Evolutionary conservation across 2,113 vertebrate species (phyloP).

Genomic region (Pipra filicauda): DNA sequence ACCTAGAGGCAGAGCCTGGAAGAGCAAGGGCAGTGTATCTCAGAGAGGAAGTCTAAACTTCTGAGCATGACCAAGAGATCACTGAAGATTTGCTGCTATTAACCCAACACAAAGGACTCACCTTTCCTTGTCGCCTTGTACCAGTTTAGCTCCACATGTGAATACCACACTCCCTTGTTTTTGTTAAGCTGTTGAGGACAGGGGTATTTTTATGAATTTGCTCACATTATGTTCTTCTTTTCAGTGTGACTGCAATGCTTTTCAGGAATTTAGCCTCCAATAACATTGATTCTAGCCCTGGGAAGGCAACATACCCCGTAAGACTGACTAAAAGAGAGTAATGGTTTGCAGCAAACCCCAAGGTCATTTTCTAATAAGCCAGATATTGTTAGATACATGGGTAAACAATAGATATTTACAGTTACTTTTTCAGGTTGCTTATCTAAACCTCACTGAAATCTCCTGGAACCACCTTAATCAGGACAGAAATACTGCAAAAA

Average conservation of each 20-base stretch:
- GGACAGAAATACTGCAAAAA: neutral
- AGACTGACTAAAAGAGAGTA: neutral
- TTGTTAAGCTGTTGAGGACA: neutral
- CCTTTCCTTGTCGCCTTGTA: neutral
- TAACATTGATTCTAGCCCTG: neutral
- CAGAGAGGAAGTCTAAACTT: neutral
- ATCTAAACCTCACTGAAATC: neutral
- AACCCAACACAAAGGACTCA: neutral
- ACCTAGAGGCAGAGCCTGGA: neutral
- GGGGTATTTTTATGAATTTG: neutral
- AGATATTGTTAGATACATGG: neutral
- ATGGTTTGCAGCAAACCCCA: neutral
- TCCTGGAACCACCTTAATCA: neutral
- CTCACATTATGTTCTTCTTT: neutral
- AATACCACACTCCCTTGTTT: neutral
- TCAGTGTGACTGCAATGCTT: neutral
- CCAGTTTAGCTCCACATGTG: neutral
- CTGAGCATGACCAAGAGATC: neutral
- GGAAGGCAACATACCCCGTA: neutral
- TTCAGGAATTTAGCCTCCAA: neutral
- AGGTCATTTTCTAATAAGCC: neutral
- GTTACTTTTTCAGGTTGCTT: neutral
- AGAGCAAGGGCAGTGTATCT: neutral
- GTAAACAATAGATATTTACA: neutral
- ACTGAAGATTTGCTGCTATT: neutral